These are phyloP conservation scores for Nycticebus coucang DNA, from an alignment of 2,113 vertebrate species.

Conservation along the genomic window DNA sequence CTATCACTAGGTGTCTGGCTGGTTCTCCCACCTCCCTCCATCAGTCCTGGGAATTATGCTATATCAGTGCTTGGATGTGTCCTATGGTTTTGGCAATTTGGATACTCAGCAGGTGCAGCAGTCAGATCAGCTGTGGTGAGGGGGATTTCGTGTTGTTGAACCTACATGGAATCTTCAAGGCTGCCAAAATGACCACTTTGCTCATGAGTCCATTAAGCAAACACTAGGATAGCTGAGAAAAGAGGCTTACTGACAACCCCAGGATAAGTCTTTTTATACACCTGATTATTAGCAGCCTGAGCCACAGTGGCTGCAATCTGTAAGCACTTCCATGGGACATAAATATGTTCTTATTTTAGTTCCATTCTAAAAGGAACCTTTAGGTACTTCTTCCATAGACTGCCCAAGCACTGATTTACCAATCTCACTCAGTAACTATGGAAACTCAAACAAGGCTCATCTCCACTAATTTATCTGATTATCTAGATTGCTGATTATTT, in stretches of 20 bases:
- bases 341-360: not conserved
- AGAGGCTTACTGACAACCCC: not conserved
- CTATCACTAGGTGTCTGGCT: slow-evolving; percentile 37
- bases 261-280: not conserved
- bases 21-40: not conserved
- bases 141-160: not conserved
- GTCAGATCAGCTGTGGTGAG: not conserved
- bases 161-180: not conserved
- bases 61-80: slow-evolving; percentile 12
- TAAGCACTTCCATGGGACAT: not conserved
- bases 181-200: not conserved
- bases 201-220: not conserved
- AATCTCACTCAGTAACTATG: not conserved
- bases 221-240: not conserved
- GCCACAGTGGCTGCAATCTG: not conserved
- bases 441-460: not conserved
- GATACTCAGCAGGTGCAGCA: not conserved
- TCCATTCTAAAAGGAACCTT: not conserved
- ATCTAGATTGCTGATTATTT: not conserved
- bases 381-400: not conserved
- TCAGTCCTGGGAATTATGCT: slow-evolving; percentile 22
- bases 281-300: not conserved
- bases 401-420: not conserved
- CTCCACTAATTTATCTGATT: not conserved
- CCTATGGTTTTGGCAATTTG: slow-evolving; percentile 55